Conservation (phyloP, 2,113 vertebrate species). For the Menidia beryllina region DNA sequence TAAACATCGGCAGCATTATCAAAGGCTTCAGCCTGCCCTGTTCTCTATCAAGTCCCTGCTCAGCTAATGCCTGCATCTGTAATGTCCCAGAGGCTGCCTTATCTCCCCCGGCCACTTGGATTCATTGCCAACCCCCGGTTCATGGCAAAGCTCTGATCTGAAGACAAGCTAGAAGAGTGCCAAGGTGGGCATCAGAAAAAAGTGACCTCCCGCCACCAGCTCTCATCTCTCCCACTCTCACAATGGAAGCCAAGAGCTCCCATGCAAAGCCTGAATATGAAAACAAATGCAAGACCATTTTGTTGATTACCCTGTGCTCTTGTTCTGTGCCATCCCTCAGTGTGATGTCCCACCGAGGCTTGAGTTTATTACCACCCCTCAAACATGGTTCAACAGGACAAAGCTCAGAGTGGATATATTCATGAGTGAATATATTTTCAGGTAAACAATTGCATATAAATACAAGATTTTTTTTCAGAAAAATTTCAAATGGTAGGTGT, state of each 20-base stretch:
- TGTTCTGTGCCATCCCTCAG: conserved; percentile 21
- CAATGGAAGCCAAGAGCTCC: conserved; percentile 41
- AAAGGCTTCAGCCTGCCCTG: conserved; percentile 73
- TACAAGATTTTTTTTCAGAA: too few relatives aligned
- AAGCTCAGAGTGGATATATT: not conserved
- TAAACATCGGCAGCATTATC: conserved; percentile 73
- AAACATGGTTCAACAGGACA: not conserved
- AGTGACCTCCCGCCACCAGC: conserved; percentile 63
- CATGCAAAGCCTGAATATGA: conserved; percentile 43
- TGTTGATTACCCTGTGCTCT: conserved; percentile 43
- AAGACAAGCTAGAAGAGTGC: conserved; percentile 72
- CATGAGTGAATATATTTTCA: too few relatives aligned
- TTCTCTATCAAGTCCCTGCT: conserved; percentile 68
- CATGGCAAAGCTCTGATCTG: conserved; percentile 80
- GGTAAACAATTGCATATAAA: too few relatives aligned
- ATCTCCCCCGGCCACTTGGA: conserved; percentile 81
- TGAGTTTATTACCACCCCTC: not conserved
- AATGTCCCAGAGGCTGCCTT: conserved; percentile 76
- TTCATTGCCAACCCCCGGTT: conserved; percentile 73
- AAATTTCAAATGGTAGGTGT: too few relatives aligned
- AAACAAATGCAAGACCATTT: conserved; percentile 51
- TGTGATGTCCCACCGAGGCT: conserved; percentile 18
- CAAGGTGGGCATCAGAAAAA: conserved; percentile 76
- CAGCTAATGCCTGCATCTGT: conserved; percentile 75
- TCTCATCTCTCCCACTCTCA: conserved; percentile 55